Conservation (phyloP, 2,797 vertebrate genomes). For the Tinamus major region DNA sequence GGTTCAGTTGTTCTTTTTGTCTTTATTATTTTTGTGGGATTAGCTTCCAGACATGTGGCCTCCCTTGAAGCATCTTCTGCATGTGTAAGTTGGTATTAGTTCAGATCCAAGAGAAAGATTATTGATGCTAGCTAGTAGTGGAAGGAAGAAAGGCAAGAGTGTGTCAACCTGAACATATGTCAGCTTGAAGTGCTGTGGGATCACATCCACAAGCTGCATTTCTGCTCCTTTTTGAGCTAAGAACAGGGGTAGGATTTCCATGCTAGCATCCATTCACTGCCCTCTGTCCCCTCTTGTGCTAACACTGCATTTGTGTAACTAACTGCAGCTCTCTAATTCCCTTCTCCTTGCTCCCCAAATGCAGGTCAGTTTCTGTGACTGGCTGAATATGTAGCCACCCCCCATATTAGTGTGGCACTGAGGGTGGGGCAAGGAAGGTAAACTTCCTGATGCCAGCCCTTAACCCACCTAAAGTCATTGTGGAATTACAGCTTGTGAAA, state of each 20-base stretch:
- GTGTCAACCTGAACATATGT: not conserved
- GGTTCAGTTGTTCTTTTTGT: not conserved
- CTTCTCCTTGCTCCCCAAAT: not conserved
- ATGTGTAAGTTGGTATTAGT: not conserved
- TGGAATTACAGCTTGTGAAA: not conserved
- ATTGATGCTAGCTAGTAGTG: not conserved
- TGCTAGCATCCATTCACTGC: not conserved
- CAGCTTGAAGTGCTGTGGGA: not conserved
- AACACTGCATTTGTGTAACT: not conserved
- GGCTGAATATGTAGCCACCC: not conserved
- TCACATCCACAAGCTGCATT: not conserved
- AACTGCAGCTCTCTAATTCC: not conserved
- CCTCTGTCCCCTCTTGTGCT: not conserved
- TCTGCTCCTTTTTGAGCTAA: not conserved
- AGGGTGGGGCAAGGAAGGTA: not conserved
- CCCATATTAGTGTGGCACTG: not conserved
- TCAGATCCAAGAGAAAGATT: constrained; percentile 54
- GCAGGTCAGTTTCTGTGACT: not conserved
- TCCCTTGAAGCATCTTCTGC: not conserved
- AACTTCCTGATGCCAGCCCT: not conserved
- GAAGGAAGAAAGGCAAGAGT: not conserved
- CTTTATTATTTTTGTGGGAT: not conserved
- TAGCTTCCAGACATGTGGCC: constrained; percentile 6
- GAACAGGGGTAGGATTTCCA: not conserved
- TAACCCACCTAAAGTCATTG: not conserved